Evolutionary conservation across 2,888 invertebrate genomes (phyloP), one percentile per base, ranked within the genome.

Genomic region (Dasypolia templi): DNA sequence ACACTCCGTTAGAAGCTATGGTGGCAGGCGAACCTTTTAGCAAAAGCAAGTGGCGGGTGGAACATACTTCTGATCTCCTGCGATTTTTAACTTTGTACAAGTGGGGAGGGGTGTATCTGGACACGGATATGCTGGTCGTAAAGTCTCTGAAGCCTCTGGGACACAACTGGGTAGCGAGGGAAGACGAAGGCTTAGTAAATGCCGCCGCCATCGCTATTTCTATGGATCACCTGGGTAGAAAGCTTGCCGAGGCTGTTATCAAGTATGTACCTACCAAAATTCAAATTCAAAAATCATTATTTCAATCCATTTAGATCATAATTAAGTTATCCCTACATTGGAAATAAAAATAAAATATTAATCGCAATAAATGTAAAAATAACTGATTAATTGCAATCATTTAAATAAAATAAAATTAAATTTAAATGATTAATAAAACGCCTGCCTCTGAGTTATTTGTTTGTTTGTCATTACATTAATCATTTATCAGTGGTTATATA

Each of bases 91-190:
- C 97, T 0, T 92, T 98, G 9, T 98, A 97, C 96, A 98, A 97
- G 89, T 98, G 97, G 91, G 98, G 98, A 19, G 98, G 98, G 0
- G 14, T 70, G 1, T 98, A 98, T 89, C 91, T 98, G 68, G 98
- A 98, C 87, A 93, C 98, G 82, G 98, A 98, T 90, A 97, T 98
- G 5, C 95, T 98, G 22, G 97, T 98, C 4, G 96, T 97, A 29
- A 97, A 97, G 81, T 94, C 96, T 9, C 89, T 98, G 56, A 95
- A 96, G 26, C 89, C 93, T 3, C 89, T 97, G 65, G 94, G 91
- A 1, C 92, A 91, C 42, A 97, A 98, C 90, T 97, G 97, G 92
- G 97, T 97, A 2, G 97, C 97, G 3, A 97, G 17, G 39, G 76
- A 87, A 77, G 97, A 97, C 91, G 93, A 81, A 88, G 90, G 2